phyloP scores from a whole-genome alignment of 1,140 invertebrate genomes.

The Atta cephalotes region DNA sequence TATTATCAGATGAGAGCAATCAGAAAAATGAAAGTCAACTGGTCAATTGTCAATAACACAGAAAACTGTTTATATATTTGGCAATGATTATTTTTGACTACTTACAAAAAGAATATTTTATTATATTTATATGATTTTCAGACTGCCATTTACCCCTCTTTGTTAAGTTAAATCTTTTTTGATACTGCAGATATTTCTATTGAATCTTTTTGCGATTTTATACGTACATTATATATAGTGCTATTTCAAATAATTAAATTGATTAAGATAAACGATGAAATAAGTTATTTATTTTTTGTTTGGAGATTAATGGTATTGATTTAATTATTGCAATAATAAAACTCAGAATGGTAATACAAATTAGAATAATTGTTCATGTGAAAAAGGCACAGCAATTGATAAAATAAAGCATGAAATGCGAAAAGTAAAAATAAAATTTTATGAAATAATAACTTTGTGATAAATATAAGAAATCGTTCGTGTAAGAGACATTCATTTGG shows the following conservation, averaged over 20 bases:
- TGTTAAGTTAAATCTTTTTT: constrained; percentile 65
- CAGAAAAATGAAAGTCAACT: not conserved
- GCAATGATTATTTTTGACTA: constrained; percentile 2
- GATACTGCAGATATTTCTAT: constrained; percentile 66
- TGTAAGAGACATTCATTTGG: not conserved
- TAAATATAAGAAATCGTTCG: not conserved
- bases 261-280: not conserved
- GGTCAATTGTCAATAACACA: not conserved
- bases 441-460: not conserved
- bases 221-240: constrained; percentile 35
- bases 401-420: not conserved
- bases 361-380: not conserved
- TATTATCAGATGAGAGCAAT: not conserved
- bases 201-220: constrained; percentile 66
- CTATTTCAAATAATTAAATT: constrained; percentile 16
- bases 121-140: constrained; percentile 50
- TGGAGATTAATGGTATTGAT: not conserved
- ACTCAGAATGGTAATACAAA: not conserved
- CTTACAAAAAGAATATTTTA: constrained; percentile 29
- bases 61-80: not conserved
- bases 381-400: constrained; percentile 13
- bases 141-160: constrained; percentile 59
- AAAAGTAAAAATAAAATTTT: not conserved
- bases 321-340: constrained; percentile 6
- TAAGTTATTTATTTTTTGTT: not conserved